Evolutionary conservation across 2,113 vertebrate species (phyloP).

Genomic region (Amblyopsis rosae): DNA sequence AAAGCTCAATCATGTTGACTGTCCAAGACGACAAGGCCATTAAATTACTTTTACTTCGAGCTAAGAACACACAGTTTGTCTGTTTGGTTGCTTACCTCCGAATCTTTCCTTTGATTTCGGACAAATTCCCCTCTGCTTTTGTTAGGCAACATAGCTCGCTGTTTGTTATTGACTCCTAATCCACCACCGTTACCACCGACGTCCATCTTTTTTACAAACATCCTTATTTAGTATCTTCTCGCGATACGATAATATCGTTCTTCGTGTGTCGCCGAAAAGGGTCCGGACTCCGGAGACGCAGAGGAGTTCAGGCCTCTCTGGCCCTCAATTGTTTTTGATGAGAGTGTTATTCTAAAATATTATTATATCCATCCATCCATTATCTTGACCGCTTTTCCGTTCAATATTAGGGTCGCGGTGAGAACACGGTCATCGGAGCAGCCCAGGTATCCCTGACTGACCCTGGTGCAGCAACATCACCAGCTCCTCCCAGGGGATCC

Average conservation of each 20-base stretch:
- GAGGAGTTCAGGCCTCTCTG: not conserved
- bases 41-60: not conserved
- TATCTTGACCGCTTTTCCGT: no score
- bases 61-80: not conserved
- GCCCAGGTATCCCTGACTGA: no score
- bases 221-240: conserved; percentile 34
- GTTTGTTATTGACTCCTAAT: conserved; percentile 85
- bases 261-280: not conserved
- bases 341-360: no score
- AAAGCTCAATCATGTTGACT: no score
- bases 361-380: no score
- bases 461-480: no score
- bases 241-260: conserved; percentile 57
- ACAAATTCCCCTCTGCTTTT: conserved; percentile 84
- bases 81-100: conserved; percentile 81
- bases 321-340: no score
- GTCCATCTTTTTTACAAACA: conserved; percentile 79
- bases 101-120: conserved; percentile 90
- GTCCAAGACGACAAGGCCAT: no score
- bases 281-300: not conserved
- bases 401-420: no score
- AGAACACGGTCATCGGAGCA: no score
- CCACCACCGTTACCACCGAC: conserved; percentile 71
- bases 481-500: no score
- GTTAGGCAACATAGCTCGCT: conserved; percentile 77